Base-by-base conservation (phyloP, 2,113 vertebrate species). In the Regulus satrapa region DNA sequence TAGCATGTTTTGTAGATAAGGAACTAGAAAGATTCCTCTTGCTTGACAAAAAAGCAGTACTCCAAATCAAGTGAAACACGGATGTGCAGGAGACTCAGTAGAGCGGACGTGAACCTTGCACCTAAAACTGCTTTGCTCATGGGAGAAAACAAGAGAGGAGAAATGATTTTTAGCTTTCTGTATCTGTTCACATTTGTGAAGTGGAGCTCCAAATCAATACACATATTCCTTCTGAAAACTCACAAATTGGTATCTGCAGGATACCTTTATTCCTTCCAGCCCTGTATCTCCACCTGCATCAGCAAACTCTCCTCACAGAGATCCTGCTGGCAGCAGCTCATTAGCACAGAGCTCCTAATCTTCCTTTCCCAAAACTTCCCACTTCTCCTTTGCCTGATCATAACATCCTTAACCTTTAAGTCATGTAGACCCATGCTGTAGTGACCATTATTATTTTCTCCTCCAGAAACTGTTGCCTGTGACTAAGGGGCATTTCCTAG, bases 181-280 rank as follows among this genome's bases (percentile, higher is more conserved):
- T 92, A 85, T 84, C 91, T 93, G 82, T 81, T 94, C 87, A 74
- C 26, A 63, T 87, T 94, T 93, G 75, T 96, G 80, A 97, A 85
- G 75, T 76, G 38, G 77, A 97, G 72, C 59, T 94, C 80, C 75
- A 90, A 92, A 97, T 97, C 97, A 97, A 97, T 97, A 96, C 88
- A 92, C 0, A 2, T 88, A 86, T 43, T 92, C 79, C 71, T 83
- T 86, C 67, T 86, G 88, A 95, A 94, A 38, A 80, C 87, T 97
- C 94, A 96, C 95, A 95, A 95, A 96, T 94, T 97, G 94, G 71
- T 94, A 89, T 80, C 94, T 96, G 97, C 95, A 97, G 96, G 96
- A 96, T 85, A 91, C 80, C 43, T 92, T 74, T 91, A 58, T 95
- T 94, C 69, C 46, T 72, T 72, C 41, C 73, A 78, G 52, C 8